These are phyloP conservation scores for Agrypnus murinus DNA, from an alignment of 2,888 invertebrate genomes.

Conservation along the genomic window DNA sequence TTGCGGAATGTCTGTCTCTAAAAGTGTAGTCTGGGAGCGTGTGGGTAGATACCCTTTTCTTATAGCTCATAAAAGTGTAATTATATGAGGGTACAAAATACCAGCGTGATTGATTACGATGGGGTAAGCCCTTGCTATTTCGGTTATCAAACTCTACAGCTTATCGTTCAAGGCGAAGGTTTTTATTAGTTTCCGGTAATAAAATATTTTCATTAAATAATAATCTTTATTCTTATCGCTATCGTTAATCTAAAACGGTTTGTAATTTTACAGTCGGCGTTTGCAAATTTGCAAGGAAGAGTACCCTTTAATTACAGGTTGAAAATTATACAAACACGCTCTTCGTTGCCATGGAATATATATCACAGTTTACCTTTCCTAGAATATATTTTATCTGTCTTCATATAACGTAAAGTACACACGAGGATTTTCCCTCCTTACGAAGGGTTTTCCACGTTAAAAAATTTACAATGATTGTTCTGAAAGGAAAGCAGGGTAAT, in stretches of 20 bases:
- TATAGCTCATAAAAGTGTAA: slow-evolving; percentile 12
- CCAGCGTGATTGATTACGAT: slow-evolving; percentile 2
- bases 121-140: not conserved
- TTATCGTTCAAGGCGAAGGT: too few relatives aligned
- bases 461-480: slow-evolving; percentile 9
- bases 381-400: not conserved
- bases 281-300: not conserved
- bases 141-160: too few relatives aligned
- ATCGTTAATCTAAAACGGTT: too few relatives aligned
- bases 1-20: not conserved
- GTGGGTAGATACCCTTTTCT: not conserved
- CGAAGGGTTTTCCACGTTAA: not conserved
- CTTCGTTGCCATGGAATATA: not conserved
- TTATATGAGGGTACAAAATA: slow-evolving; percentile 8
- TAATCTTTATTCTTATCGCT: too few relatives aligned
- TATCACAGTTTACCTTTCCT: slow-evolving; percentile 10
- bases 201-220: too few relatives aligned
- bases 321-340: slow-evolving; percentile 1
- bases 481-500: slow-evolving; percentile 4
- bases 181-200: too few relatives aligned
- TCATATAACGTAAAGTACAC: not conserved
- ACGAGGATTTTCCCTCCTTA: not conserved
- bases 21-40: not conserved
- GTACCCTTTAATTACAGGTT: not conserved
- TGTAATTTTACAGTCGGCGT: not conserved